Evolutionary conservation across 2,797 vertebrate species (phyloP).

Genomic region (Onychomys arenicola): DNA sequence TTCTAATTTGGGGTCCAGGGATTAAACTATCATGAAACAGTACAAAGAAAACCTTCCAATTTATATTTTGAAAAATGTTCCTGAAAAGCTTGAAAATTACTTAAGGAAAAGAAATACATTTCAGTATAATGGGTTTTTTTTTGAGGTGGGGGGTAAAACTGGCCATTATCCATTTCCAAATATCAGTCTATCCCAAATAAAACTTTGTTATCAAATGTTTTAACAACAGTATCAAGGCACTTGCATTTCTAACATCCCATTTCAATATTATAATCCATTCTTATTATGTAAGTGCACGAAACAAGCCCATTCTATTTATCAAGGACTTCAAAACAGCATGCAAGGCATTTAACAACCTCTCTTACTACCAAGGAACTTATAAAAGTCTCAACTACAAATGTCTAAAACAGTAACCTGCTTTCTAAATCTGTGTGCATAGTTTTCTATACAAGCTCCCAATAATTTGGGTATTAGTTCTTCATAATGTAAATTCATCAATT

Average conservation of each 20-base stretch:
- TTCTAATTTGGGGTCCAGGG: slow-evolving; percentile 45
- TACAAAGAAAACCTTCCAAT: slow-evolving; percentile 59
- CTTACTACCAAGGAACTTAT: slow-evolving; percentile 14
- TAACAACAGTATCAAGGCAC: slow-evolving; percentile 10
- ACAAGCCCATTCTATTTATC: slow-evolving; percentile 34
- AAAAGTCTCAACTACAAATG: slow-evolving; percentile 37
- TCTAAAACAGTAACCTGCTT: slow-evolving; percentile 36
- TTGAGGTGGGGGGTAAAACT: slow-evolving; percentile 42
- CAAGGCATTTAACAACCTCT: slow-evolving; percentile 42
- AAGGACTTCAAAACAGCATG: background rate
- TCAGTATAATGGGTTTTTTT: background rate
- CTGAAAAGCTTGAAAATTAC: slow-evolving; percentile 47
- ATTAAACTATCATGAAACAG: slow-evolving; percentile 54
- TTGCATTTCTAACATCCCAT: slow-evolving; percentile 37
- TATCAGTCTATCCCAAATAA: slow-evolving; percentile 40
- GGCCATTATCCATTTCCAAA: slow-evolving; percentile 2
- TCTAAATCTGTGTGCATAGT: background rate
- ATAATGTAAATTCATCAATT: slow-evolving; percentile 52
- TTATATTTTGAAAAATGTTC: slow-evolving; percentile 49
- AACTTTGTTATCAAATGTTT: slow-evolving; percentile 53
- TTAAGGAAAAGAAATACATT: slow-evolving; percentile 63
- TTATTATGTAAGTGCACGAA: slow-evolving; percentile 42
- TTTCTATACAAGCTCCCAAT: slow-evolving; percentile 30
- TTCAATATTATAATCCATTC: background rate
- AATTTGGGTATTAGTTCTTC: slow-evolving; percentile 53